Conservation (phyloP, 2,797 vertebrate genomes). For the Eupleurogrammus muticus region DNA sequence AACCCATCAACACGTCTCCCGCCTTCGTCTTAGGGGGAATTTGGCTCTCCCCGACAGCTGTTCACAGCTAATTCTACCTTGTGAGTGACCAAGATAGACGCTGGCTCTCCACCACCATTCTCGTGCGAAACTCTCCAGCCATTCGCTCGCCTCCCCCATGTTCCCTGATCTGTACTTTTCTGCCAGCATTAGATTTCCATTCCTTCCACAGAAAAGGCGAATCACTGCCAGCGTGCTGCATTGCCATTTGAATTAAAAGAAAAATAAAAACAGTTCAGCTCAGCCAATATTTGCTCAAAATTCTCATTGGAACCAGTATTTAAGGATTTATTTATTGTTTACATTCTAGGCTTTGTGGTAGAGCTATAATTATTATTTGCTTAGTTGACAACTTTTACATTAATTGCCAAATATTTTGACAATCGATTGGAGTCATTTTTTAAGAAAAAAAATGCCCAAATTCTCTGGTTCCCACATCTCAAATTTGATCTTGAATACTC, state of each 20-base stretch:
- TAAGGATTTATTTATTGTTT: neutral
- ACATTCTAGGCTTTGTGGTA: neutral
- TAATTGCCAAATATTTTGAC: no score
- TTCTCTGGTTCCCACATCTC: no score
- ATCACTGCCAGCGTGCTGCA: slow-evolving; percentile 9
- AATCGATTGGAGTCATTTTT: no score
- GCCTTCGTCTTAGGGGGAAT: slow-evolving; percentile 22
- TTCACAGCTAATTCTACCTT: slow-evolving; percentile 42
- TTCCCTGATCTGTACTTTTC: slow-evolving; percentile 22
- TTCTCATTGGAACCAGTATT: neutral
- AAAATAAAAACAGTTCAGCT: rapidly evolving
- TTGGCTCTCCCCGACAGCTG: slow-evolving; percentile 17
- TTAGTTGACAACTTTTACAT: no score
- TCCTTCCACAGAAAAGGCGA: neutral
- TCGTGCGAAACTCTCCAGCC: slow-evolving; percentile 9
- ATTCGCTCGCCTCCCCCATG: neutral
- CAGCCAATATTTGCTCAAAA: neutral
- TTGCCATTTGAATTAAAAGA: neutral
- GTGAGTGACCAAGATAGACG: slow-evolving; percentile 28
- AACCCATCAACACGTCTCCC: slow-evolving; percentile 39
- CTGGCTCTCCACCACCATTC: neutral
- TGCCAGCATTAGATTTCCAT: neutral
- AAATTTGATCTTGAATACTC: neutral
- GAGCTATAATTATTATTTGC: no score
- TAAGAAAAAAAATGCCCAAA: no score